Evolutionary conservation across 2,888 invertebrate species (phyloP).

Genomic region (Hipparchia sbordonii): DNA sequence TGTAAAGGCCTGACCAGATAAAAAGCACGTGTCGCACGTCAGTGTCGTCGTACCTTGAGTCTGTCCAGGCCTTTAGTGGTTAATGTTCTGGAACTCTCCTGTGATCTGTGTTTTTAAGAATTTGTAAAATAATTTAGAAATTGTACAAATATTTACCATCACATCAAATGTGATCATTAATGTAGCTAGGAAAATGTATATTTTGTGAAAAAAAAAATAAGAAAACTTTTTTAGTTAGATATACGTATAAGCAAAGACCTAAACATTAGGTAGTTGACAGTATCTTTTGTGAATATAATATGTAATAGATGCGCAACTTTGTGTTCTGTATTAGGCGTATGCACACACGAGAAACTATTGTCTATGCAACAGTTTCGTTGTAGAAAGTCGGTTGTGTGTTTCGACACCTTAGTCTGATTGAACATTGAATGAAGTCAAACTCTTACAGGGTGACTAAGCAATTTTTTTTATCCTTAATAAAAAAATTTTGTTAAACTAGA

Average conservation of each 20-base stretch:
- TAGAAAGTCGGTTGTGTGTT: background rate
- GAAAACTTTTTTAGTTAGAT: conserved; percentile 22
- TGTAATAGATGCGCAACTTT: background rate
- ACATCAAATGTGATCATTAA: conserved; percentile 52
- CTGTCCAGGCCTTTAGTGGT: conserved; percentile 40
- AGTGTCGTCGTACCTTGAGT: background rate
- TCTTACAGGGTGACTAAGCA: conserved; percentile 7
- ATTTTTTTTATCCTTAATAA: background rate
- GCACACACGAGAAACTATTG: background rate
- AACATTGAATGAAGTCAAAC: background rate
- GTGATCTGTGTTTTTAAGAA: conserved; percentile 75
- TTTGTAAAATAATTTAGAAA: conserved; percentile 55
- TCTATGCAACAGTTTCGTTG: no score
- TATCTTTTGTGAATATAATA: background rate
- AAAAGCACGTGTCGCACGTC: background rate
- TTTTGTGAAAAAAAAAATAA: conserved; percentile 47
- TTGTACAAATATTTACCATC: conserved; percentile 46
- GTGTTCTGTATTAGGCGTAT: background rate
- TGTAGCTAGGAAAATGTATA: conserved; percentile 42
- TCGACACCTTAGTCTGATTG: background rate
- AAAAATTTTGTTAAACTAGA: background rate
- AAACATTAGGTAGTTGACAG: background rate
- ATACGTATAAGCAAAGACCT: background rate
- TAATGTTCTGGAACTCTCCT: conserved; percentile 81
- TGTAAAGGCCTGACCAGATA: conserved; percentile 4